Conservation (phyloP, 2,888 invertebrate species). For the Cephus pygmeus region DNA sequence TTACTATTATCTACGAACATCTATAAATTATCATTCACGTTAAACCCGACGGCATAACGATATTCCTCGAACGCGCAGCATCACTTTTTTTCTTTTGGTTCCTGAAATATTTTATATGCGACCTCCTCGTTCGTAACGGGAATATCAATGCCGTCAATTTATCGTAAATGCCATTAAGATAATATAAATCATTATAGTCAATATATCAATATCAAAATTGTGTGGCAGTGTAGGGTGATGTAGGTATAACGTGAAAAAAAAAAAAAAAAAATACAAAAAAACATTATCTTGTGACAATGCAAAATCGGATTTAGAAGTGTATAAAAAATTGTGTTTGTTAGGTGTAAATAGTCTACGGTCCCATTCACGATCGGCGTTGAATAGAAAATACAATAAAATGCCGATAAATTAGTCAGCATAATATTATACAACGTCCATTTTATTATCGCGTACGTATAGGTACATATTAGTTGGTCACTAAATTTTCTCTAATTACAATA, state of each 20-base stretch:
- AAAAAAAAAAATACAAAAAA: background rate
- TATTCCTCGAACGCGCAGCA: background rate
- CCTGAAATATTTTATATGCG: background rate
- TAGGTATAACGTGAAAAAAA: background rate
- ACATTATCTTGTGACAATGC: background rate
- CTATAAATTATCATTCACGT: slow-evolving; percentile 25
- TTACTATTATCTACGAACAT: slow-evolving; percentile 23
- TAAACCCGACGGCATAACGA: slow-evolving; percentile 9
- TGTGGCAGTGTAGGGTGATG: background rate
- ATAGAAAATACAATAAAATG: background rate
- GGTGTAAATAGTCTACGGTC: background rate
- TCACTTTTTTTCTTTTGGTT: background rate
- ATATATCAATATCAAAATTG: background rate
- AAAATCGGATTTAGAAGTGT: background rate
- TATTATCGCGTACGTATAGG: no score
- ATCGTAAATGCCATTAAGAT: slow-evolving; percentile 13
- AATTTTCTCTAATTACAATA: background rate
- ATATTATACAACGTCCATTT: background rate
- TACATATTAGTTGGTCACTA: background rate
- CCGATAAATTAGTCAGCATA: background rate
- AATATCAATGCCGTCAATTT: slow-evolving; percentile 11
- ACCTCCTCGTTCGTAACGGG: background rate
- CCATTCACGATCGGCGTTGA: background rate
- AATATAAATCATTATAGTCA: background rate
- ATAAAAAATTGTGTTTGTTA: background rate